Evolutionary conservation across 2,888 invertebrate genomes (phyloP), one percentile per base, ranked within the genome.

Genomic region (Scelioninae gen. 2): DNA sequence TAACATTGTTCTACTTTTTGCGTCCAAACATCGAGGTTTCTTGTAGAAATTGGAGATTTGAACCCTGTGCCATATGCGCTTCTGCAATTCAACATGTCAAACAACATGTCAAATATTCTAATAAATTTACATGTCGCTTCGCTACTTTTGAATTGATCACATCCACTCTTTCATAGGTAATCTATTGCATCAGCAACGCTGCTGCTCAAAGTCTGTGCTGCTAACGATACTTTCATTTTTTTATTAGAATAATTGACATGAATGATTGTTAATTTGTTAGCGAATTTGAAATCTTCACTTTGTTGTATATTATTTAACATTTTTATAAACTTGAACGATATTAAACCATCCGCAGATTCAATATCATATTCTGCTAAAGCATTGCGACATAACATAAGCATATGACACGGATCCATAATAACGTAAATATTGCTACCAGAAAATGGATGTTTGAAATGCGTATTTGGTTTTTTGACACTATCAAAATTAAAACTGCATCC

Each of bases 181-280:
- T 70, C 71, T 10, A 76, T 65, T 9, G 77, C 76, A 75, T 78
- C 78, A 10, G 78, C 78, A 7, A 80, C 78, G 15, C 77, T 73
- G 28, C 70, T 69, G 52, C 78, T 79, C 0, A 80, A 37, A 5
- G 76, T 74, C 37, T 79, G 79, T 0, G 76, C 77, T 31, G 78
- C 79, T 10, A 48, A 19, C 0, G 9, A 0, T 2, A 78, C 77
- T 57, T 77, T 67, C 72, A 77, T 73, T 61, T 70, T 76, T 33
- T 67, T 72, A 31, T 69, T 71, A 13, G 35, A 13, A 33, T 52
- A 75, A 18, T 53, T 16, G n/a, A 76, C 45, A 31, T 76, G 74
- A 18, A 11, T 22, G n/a, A 6, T 45, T 6, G 52, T 25, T 15
- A 75, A 19, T 48, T 60, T 64, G 22, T 76, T 76, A 2, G 70